These are phyloP conservation scores for Promerops cafer DNA, from an alignment of 2,113 vertebrate species.

Conservation along the genomic window DNA sequence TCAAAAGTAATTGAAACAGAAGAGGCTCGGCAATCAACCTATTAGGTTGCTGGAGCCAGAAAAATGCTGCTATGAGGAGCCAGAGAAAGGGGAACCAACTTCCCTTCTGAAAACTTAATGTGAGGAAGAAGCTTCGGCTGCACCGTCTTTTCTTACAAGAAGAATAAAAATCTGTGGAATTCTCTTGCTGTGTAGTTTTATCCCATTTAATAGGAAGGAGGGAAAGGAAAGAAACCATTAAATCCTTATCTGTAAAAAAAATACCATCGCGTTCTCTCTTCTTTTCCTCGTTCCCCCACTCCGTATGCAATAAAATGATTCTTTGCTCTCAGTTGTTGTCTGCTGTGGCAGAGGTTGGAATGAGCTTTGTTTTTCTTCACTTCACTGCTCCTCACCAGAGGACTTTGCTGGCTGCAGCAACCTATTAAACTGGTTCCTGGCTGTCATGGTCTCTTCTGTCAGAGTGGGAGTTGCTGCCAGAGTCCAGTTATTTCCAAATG, in stretches of 20 bases:
- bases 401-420: not conserved
- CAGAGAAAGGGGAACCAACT: not conserved
- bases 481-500: not conserved
- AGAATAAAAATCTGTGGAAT: slow-evolving; percentile 1
- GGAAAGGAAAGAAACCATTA: not conserved
- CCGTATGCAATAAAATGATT: not conserved
- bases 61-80: slow-evolving; percentile 18
- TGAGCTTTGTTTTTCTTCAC: slow-evolving; percentile 35
- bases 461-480: not conserved
- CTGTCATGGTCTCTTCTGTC: not conserved
- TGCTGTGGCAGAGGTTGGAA: not conserved
- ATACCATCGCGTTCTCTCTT: not conserved
- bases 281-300: not conserved
- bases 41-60: slow-evolving; percentile 62
- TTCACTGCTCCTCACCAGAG: slow-evolving; percentile 16
- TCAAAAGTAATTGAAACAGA: slow-evolving; percentile 69
- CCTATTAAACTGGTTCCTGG: slow-evolving; percentile 16
- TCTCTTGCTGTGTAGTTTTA: not conserved
- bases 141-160: accelerated
- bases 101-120: slow-evolving; percentile 41
- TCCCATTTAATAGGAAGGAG: not conserved
- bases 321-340: not conserved
- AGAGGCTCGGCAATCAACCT: slow-evolving; percentile 64
- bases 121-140: not conserved
- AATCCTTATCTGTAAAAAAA: not conserved